phyloP scores from a whole-genome alignment of 2,797 vertebrate genomes.

The Epinephelus awoara region DNA sequence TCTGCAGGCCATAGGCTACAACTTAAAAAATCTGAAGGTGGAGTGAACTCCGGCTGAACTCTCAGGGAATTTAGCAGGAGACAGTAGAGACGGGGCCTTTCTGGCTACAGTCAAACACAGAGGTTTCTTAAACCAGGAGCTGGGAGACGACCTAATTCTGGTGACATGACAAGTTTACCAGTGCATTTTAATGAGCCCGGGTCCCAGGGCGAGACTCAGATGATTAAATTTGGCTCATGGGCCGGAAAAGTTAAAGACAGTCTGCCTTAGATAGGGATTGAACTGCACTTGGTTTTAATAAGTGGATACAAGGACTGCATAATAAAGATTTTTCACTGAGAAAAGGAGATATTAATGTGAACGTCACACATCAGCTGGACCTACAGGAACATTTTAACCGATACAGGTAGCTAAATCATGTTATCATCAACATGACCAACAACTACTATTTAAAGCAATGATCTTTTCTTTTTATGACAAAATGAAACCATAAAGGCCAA shows the following conservation, averaged over 20 bases:
- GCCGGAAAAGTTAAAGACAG: slow-evolving; percentile 56
- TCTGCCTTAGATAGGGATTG: slow-evolving; percentile 42
- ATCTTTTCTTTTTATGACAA: neutral
- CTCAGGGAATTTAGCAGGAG: slow-evolving; percentile 49
- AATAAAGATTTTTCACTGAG: slow-evolving; percentile 11
- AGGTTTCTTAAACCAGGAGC: slow-evolving; percentile 50
- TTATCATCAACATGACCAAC: no score
- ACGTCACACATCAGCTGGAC: neutral
- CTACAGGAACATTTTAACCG: no score
- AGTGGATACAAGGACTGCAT: slow-evolving; percentile 29
- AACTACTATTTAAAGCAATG: neutral
- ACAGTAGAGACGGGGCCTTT: slow-evolving; percentile 23
- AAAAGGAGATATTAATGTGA: slow-evolving; percentile 21
- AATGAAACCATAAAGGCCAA: neutral
- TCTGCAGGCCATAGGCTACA: slow-evolving; percentile 67
- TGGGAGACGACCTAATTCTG: slow-evolving; percentile 68
- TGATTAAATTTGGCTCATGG: slow-evolving; percentile 75
- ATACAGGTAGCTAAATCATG: no score
- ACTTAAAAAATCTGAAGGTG: slow-evolving; percentile 66
- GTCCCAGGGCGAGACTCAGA: slow-evolving; percentile 62
- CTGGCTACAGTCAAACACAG: slow-evolving; percentile 36
- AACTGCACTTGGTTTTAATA: slow-evolving; percentile 24
- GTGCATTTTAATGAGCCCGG: slow-evolving; percentile 71
- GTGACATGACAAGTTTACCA: slow-evolving; percentile 70
- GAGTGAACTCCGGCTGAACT: slow-evolving; percentile 77